Conservation (phyloP, 2,888 invertebrate species). For the Oxycera nigricornis region DNA sequence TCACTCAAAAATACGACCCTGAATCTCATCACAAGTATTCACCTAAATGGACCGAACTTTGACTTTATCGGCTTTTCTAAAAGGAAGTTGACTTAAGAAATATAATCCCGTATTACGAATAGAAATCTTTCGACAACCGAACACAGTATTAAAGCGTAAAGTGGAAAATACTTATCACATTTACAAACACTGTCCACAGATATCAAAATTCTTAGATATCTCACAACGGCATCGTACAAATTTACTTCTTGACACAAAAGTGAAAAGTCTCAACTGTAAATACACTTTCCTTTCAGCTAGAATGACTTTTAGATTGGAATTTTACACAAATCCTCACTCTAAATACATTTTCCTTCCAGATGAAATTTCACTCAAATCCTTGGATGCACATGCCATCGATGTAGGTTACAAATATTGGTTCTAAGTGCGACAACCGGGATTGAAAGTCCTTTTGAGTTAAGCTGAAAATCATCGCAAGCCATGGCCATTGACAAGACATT, state of each 20-base stretch:
- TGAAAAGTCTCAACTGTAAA: slow-evolving; percentile 26
- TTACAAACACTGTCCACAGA: not conserved
- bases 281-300: slow-evolving; percentile 7
- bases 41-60: too few relatives aligned
- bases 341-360: not conserved
- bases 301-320: slow-evolving; percentile 25
- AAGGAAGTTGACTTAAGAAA: too few relatives aligned
- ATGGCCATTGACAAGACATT: slow-evolving; percentile 8
- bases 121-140: not conserved
- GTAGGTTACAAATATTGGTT: slow-evolving; percentile 1
- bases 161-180: not conserved
- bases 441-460: not conserved
- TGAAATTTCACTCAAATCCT: slow-evolving; percentile 9
- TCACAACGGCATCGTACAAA: not conserved
- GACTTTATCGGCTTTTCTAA: too few relatives aligned
- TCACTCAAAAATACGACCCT: too few relatives aligned
- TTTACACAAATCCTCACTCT: slow-evolving; percentile 18
- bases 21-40: too few relatives aligned
- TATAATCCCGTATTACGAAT: too few relatives aligned
- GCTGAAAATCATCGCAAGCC: slow-evolving; percentile 6
- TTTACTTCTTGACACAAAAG: slow-evolving; percentile 25
- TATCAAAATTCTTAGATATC: not conserved
- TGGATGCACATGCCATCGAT: not conserved
- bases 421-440: not conserved
- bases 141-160: not conserved